Base-by-base conservation (phyloP, 2,797 vertebrate genomes). In the Mormyrops boulengeri region DNA sequence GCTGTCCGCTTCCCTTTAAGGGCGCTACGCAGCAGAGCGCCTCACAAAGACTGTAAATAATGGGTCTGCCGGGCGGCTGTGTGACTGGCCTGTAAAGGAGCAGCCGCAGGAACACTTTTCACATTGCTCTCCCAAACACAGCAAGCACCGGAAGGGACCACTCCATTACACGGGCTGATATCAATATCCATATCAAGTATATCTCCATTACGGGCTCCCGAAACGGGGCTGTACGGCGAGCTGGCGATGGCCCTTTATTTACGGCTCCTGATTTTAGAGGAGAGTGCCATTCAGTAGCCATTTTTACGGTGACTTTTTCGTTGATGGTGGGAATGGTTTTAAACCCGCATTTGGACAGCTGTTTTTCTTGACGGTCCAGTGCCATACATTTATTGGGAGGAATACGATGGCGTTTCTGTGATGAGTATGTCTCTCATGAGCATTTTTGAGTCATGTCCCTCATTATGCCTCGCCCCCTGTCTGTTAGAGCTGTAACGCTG, bases 361-460 rank as follows among this genome's bases (percentile, higher is more conserved):
- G 93, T 95, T 95, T 95, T 93, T 94, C 93, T 93, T 93, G 91
- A 94, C 85, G 88, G 93, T 91, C 89, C 92, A 93, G 93, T 94
- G 94, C 94, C 91, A 95, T 95, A 96, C 95, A 95, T 94, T 94
- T 95, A 93, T 92, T 95, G 93, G 94, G 94, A 93, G 92, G 89
- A 91, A 90, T 85, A 89, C 88, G 92, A 94, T 94, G 93, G 91
- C 49, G 77, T 92, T 90, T 91, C 91, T 90, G 88, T 80, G 62
- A 90, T 88, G 89, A 93, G 90, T 92, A 91, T 92, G 73, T 90
- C 55, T 84, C 41, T 86, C 57, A 50, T 73, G 47, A 22, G 11
- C 49, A 34, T 66, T 73, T 22, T 2, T 85, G 26, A 85, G 80
- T 82, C 88, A 55, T 66, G 87, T 88, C 87, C 38, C 4, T 26